A percentile compares a stretch with the other conserved stretches of the same genome.
Evolutionary conservation across 2,113 vertebrate genomes (phyloP).

Genomic region (Spea bombifrons): DNA sequence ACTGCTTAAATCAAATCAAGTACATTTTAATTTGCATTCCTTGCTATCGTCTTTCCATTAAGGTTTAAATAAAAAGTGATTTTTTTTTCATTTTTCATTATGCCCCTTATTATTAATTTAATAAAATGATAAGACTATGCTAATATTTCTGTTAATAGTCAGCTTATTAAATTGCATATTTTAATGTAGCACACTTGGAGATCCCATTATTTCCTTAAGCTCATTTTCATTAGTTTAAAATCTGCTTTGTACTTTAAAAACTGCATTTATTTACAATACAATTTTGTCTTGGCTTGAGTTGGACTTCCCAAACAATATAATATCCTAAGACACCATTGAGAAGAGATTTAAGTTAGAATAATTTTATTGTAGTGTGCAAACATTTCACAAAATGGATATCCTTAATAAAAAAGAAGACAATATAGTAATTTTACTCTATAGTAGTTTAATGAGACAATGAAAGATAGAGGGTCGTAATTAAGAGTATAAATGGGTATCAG

Average conservation of each 20-base stretch:
- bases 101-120: conserved; percentile 67
- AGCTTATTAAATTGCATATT: conserved; percentile 64
- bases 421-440: no score
- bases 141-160: conserved; percentile 61
- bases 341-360: no score
- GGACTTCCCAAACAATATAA: conserved; percentile 27
- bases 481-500: no score
- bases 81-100: conserved; percentile 66
- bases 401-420: no score
- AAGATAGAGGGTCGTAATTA: no score
- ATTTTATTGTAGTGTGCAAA: background rate
- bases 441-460: no score
- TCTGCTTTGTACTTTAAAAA: conserved; percentile 55
- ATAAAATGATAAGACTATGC: conserved; percentile 64
- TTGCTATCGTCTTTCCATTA: conserved; percentile 64
- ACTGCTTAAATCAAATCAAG: conserved; percentile 66
- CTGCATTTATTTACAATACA: conserved; percentile 59
- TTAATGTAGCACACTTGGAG: conserved; percentile 50
- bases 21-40: conserved; percentile 65
- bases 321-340: background rate
- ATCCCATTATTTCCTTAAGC: conserved; percentile 53
- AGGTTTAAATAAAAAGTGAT: conserved; percentile 63
- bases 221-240: conserved; percentile 55
- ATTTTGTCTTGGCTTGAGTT: conserved; percentile 53
- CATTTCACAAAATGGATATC: background rate